A percentile compares a stretch with the other conserved stretches of the same genome.
Evolutionary conservation across 2,888 invertebrate species (phyloP).

Genomic region (Biston betularia): DNA sequence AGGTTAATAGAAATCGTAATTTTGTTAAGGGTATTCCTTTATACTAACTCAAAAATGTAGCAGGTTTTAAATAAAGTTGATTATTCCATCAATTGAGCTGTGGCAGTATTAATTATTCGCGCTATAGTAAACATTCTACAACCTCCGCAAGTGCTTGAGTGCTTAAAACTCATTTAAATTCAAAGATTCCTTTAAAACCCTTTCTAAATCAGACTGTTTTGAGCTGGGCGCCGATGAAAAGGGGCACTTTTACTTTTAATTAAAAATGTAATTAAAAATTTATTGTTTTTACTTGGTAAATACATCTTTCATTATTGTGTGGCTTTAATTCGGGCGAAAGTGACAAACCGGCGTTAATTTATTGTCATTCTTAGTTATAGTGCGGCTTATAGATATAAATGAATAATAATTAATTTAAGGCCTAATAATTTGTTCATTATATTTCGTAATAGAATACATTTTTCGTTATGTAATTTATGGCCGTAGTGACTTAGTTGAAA

Average conservation of each 20-base stretch:
- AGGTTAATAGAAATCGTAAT: too few species aligned
- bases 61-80: background rate
- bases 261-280: conserved; percentile 18
- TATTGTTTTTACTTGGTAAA: conserved; percentile 15
- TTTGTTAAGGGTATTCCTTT: too few species aligned
- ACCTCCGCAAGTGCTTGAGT: conserved; percentile 19
- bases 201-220: conserved; percentile 26
- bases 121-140: conserved; percentile 18
- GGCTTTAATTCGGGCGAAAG: background rate
- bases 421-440: too few species aligned
- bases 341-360: background rate
- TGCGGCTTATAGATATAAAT: too few species aligned
- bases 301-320: background rate
- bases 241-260: conserved; percentile 24
- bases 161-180: conserved; percentile 29
- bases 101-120: conserved; percentile 13
- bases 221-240: conserved; percentile 14
- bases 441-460: too few species aligned
- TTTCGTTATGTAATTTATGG: background rate
- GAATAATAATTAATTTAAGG: too few species aligned
- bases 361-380: background rate
- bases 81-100: background rate
- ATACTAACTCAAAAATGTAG: background rate
- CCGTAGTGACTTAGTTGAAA: too few species aligned
- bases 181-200: conserved; percentile 22